These are phyloP conservation scores for Crocallis elinguaria DNA, from an alignment of 2,888 invertebrate genomes.

Conservation along the genomic window DNA sequence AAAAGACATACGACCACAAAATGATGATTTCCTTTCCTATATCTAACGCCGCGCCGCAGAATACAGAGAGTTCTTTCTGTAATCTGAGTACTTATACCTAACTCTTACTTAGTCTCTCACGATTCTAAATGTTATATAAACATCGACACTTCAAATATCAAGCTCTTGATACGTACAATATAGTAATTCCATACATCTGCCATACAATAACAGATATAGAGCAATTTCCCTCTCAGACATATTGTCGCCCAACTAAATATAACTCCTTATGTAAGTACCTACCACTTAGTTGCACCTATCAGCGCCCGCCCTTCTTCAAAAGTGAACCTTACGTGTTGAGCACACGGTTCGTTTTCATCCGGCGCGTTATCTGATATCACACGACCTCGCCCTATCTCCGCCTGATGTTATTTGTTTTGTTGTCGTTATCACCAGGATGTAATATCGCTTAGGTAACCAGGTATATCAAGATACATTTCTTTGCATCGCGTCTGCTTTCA, in stretches of 20 bases:
- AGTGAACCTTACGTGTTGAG: conserved; percentile 4
- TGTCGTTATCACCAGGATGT: conserved; percentile 19
- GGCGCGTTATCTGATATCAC: conserved; percentile 9
- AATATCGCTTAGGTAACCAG: conserved; percentile 34
- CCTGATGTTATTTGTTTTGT: conserved; percentile 37
- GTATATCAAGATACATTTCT: conserved; percentile 24
- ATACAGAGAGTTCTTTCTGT: too few species aligned
- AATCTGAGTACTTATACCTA: too few species aligned
- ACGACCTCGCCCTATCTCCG: conserved; percentile 19
- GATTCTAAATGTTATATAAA: not conserved
- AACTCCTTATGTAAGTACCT: conserved; percentile 43
- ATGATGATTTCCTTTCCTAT: too few species aligned
- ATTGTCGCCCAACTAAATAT: conserved; percentile 53
- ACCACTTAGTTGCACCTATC: conserved; percentile 37
- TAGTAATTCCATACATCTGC: conserved; percentile 12
- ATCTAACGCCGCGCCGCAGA: too few species aligned
- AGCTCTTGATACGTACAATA: conserved; percentile 7
- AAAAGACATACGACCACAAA: too few species aligned
- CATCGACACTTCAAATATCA: not conserved
- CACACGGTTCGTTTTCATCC: conserved; percentile 10
- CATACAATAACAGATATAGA: conserved; percentile 11
- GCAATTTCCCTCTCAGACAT: conserved; percentile 42
- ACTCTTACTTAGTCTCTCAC: too few species aligned
- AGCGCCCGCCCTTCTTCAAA: not conserved
- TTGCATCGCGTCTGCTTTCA: conserved; percentile 4